A percentile compares a stretch with the other conserved stretches of the same genome.
phyloP scores from a whole-genome alignment of 2,888 invertebrate genomes.

The Tipula lateralis region DNA sequence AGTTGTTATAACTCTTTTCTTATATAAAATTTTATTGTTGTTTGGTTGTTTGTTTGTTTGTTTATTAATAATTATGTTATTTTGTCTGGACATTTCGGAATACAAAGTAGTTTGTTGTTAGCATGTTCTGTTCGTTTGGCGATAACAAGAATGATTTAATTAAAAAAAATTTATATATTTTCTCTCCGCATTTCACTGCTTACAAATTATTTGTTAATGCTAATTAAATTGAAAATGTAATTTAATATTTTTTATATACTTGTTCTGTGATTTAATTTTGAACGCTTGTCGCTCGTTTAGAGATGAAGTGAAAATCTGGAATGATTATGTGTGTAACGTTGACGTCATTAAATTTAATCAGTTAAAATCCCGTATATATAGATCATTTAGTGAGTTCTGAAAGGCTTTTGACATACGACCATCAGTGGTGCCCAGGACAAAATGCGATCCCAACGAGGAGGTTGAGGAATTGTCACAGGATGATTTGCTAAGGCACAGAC shows the following conservation, averaged over 20 bases:
- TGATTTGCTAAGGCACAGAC: too few relatives aligned
- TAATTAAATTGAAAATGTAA: conserved; percentile 19
- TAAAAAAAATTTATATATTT: not conserved
- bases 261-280: not conserved
- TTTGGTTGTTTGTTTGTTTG: not conserved
- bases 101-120: conserved; percentile 11
- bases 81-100: not conserved
- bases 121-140: not conserved
- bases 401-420: too few relatives aligned
- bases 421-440: too few relatives aligned
- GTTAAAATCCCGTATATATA: too few relatives aligned
- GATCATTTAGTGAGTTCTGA: too few relatives aligned
- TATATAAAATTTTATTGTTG: not conserved
- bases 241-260: not conserved
- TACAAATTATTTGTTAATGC: conserved; percentile 15
- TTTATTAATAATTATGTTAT: not conserved
- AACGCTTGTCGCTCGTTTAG: not conserved
- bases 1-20: not conserved
- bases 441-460: too few relatives aligned
- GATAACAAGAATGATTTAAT: conserved; percentile 19
- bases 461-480: too few relatives aligned
- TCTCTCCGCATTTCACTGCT: not conserved
- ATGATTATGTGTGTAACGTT: too few relatives aligned
- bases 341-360: too few relatives aligned
- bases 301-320: not conserved